Evolutionary conservation across 23 tunicate species (phyloP), one percentile per base, ranked within the genome.

Genomic region (Corella eumyota): DNA sequence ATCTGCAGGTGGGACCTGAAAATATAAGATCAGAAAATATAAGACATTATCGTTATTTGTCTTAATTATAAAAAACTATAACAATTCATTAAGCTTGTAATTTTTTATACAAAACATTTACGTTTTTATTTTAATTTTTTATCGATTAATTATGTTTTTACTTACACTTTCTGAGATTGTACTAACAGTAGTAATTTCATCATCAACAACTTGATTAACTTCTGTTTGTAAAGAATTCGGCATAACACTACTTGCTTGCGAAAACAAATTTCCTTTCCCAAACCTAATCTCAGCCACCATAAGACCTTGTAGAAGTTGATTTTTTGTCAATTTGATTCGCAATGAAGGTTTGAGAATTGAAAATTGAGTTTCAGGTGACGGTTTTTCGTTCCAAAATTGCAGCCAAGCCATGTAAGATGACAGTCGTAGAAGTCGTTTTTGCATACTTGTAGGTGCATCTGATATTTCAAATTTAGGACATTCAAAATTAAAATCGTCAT

Each of bases 231-330:
- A n/a, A n/a, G 20, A n/a, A 25, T n/a, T n/a, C 57, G 57, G 57
- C 57, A n/a, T 51, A 6, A 6, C 23, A 25, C 27, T 6, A n/a
- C 20, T 19, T 19, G 15, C 27, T 51, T 51, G 20, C 20, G 57
- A 27, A 27, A 19, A 11, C n/a, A n/a, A n/a, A n/a, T n/a, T n/a
- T 5, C 60, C 19, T 0, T 60, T 62, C 11, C 77, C 78, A 49
- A 79, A 88, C n/a, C 96, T 54, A 29, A 88, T 15, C 51, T 88
- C 88, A 62, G 96, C 88, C 22, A 79, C 66, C 25, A 61, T 50
- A 11, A 88, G 51, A 28, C 81, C 79, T 32, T 69, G 80, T 6
- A 78, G 57, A 5, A 88, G 68, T 28, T 78, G 77, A 30, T 88
- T 64, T 28, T 63, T 58, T 23, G 73, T 67, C 54, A 88, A 34